Percentiles rank a stretch among this genome's conserved stretches.
Conservation (phyloP, 2,888 invertebrate species). For the Ditylenchus weischeri region DNA sequence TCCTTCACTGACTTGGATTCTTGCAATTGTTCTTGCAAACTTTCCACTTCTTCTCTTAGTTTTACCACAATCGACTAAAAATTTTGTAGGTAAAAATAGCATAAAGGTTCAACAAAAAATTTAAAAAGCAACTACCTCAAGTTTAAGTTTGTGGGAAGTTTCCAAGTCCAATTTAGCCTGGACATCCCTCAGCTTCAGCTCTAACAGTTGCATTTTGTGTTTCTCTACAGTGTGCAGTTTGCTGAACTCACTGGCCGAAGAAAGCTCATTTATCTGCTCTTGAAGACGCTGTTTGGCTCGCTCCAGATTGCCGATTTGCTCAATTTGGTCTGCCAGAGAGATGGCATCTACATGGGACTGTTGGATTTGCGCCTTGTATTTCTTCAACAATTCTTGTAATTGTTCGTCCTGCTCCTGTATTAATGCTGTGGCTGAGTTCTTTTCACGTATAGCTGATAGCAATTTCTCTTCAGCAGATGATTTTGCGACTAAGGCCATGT, state of each 20-base stretch:
- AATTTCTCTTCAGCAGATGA: slow-evolving; percentile 34
- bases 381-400: slow-evolving; percentile 60
- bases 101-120: background rate
- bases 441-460: slow-evolving; percentile 37
- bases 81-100: background rate
- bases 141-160: slow-evolving; percentile 78
- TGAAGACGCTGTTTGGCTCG: slow-evolving; percentile 23
- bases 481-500: slow-evolving; percentile 30
- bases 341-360: slow-evolving; percentile 72
- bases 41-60: slow-evolving; percentile 41
- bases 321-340: slow-evolving; percentile 39
- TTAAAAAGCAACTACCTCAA: slow-evolving; percentile 66
- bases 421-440: slow-evolving; percentile 25
- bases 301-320: slow-evolving; percentile 28
- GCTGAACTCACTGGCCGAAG: slow-evolving; percentile 57
- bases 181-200: slow-evolving; percentile 80
- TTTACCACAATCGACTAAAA: slow-evolving; percentile 36
- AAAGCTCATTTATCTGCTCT: slow-evolving; percentile 34
- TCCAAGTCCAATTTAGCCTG: slow-evolving; percentile 87
- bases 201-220: slow-evolving; percentile 65
- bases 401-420: slow-evolving; percentile 34
- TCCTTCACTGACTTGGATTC: slow-evolving; percentile 31
- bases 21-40: slow-evolving; percentile 31
- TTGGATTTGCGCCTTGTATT: slow-evolving; percentile 82
- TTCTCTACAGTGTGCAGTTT: slow-evolving; percentile 62